Conservation (phyloP, 92 coral and sea anemone genomes). For the Epizoanthus rinbou region DNA sequence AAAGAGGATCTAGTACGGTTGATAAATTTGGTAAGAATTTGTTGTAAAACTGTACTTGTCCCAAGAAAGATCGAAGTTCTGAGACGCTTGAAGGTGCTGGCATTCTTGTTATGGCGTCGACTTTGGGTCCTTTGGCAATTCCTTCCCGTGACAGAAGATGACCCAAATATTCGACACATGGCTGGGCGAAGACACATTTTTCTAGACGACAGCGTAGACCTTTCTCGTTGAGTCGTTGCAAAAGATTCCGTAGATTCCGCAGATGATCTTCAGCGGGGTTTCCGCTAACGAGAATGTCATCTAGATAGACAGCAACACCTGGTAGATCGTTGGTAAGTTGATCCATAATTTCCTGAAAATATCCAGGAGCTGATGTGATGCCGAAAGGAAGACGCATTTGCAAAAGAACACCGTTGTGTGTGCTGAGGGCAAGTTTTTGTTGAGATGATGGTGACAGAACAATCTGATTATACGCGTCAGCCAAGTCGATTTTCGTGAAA, state of each 20-base stretch:
- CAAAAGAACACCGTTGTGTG: constrained; percentile 28
- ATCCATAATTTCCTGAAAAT: constrained; percentile 42
- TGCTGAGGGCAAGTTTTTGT: constrained; percentile 40
- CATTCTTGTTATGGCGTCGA: constrained; percentile 16
- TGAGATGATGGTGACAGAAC: constrained; percentile 27
- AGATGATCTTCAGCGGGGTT: constrained; percentile 13
- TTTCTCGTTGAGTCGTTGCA: constrained; percentile 26
- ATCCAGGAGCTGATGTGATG: constrained; percentile 42
- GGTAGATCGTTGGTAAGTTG: constrained; percentile 13
- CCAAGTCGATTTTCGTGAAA: constrained; percentile 53
- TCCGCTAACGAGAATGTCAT: constrained; percentile 39
- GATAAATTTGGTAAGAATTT: constrained; percentile 35
- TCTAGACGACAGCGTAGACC: constrained; percentile 37
- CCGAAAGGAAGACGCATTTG: constrained; percentile 41
- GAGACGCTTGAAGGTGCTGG: constrained; percentile 12
- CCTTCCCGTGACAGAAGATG: constrained; percentile 32
- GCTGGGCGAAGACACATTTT: constrained; percentile 35
- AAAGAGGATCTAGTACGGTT: constrained; percentile 22
- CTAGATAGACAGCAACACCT: constrained; percentile 32
- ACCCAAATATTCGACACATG: constrained; percentile 37
- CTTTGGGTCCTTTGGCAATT: constrained; percentile 40
- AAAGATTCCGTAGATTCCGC: constrained; percentile 13
- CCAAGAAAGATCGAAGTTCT: constrained; percentile 10
- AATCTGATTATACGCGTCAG: constrained; percentile 54
- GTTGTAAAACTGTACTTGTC: constrained; percentile 22